A percentile compares a stretch with the other conserved stretches of the same genome.
These are phyloP conservation scores for Ascidia mentula DNA, from an alignment of 23 tunicate genomes.

Conservation along the genomic window DNA sequence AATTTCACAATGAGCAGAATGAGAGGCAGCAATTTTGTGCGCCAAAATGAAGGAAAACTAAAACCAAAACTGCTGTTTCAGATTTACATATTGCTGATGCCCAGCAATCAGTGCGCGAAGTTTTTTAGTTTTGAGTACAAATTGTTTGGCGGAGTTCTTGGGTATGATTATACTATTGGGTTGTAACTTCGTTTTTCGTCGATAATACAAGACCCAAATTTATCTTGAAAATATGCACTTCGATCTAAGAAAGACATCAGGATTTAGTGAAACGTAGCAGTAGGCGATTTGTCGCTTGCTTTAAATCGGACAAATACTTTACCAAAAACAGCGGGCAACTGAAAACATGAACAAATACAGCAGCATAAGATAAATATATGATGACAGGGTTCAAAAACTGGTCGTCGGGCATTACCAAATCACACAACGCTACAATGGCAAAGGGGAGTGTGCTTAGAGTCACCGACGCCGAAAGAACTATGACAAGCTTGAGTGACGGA, in stretches of 20 bases:
- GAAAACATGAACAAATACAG: not conserved
- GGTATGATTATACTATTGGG: too few species aligned
- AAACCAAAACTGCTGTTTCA: too few species aligned
- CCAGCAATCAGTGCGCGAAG: too few species aligned
- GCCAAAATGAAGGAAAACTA: too few species aligned
- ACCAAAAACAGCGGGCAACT: constrained; percentile 4
- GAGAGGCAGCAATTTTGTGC: too few species aligned
- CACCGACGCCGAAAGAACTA: not conserved
- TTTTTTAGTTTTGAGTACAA: too few species aligned
- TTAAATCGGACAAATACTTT: constrained; percentile 1
- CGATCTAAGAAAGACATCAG: not conserved
- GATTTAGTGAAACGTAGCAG: not conserved
- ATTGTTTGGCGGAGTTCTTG: too few species aligned
- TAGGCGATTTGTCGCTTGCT: not conserved
- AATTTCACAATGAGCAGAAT: too few species aligned
- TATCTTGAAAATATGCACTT: too few species aligned
- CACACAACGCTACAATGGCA: not conserved
- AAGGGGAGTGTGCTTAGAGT: not conserved
- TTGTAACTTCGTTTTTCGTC: too few species aligned
- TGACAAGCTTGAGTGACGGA: constrained; percentile 9
- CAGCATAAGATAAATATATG: not conserved
- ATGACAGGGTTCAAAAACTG: not conserved
- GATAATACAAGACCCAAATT: too few species aligned
- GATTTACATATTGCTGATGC: too few species aligned
- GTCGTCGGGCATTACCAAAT: not conserved